A percentile compares a stretch with the other conserved stretches of the same genome.
Conservation (phyloP, 2,113 vertebrate species). For the Cisticola juncidis region DNA sequence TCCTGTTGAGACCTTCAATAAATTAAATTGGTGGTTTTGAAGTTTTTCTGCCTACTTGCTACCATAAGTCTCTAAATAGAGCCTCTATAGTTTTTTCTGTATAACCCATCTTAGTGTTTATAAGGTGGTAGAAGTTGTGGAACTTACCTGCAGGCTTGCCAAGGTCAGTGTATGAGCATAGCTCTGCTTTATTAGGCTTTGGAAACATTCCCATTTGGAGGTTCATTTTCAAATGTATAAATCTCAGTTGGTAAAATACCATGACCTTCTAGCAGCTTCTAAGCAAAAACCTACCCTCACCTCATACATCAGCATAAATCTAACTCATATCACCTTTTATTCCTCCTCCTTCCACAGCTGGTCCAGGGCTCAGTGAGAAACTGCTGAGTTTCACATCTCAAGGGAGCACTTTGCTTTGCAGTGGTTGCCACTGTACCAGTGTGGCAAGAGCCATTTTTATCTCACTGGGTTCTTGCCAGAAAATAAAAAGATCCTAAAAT, state of each 20-base stretch:
- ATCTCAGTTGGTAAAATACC: conserved; percentile 73
- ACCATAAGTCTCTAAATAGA: conserved; percentile 77
- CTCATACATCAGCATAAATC: conserved; percentile 71
- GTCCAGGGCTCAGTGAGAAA: conserved; percentile 42
- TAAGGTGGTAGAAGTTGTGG: conserved; percentile 80
- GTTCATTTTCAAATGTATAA: conserved; percentile 76
- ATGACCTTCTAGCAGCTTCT: conserved; percentile 71
- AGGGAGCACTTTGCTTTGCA: conserved; percentile 18
- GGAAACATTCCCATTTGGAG: conserved; percentile 75
- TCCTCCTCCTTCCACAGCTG: conserved; percentile 24
- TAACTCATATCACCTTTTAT: conserved; percentile 54
- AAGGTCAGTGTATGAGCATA: conserved; percentile 77
- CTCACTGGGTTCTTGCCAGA: neutral
- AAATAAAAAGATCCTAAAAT: neutral
- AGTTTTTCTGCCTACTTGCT: conserved; percentile 80
- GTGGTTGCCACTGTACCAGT: conserved; percentile 16
- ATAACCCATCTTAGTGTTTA: conserved; percentile 82
- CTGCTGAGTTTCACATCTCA: conserved; percentile 16
- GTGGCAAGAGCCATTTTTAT: conserved; percentile 16
- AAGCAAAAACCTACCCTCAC: conserved; percentile 62
- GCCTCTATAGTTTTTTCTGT: conserved; percentile 75
- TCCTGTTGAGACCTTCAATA: conserved; percentile 74
- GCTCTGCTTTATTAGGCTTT: conserved; percentile 78
- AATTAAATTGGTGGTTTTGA: conserved; percentile 81
- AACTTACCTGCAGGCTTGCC: conserved; percentile 76